Evolutionary conservation across 92 coral and sea anemone genomes (phyloP), one percentile per base, ranked within the genome.

Genomic region (Zoanthus sansibaricus): DNA sequence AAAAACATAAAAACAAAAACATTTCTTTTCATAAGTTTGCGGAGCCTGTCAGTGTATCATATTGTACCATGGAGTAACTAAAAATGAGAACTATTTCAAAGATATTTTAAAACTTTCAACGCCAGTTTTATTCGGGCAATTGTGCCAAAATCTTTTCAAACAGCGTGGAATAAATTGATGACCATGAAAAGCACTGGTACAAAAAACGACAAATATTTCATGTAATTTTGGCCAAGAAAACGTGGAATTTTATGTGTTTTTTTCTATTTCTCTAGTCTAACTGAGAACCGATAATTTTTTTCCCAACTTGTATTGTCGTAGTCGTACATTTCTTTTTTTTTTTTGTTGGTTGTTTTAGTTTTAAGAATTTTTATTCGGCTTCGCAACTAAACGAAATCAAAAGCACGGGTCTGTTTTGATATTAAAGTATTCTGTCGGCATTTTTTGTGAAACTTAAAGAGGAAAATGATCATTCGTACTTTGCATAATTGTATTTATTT

Each of bases 361-460:
- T 0, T 10, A 14, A 31, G 31, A 15, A 30, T 31, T 67, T 67
- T 4, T 7, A 11, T 30, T 16, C 21, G 25, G 61, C 75, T 16
- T 21, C 75, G 61, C 58, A 37, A 80, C 62, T 11, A 17, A 25
- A 18, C 9, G 18, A 25, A 16, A 71, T 44, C 64, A 66, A 80
- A 80, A 25, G 74, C 70, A 80, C 15, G 85, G 85, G 56, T 21
- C 75, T 45, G 75, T 80, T 79, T 64, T 30, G 74, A 67, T 80
- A 80, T 80, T 76, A 76, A 80, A 46, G 56, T 80, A 62, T 80
- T 66, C 85, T 52, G 73, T 56, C 82, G 82, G 82, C 82, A 76
- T 54, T 76, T 75, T 54, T 76, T 76, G 82, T 76, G 82, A 76
- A 76, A 76, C 67, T 80, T 37, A 80, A 66, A 80, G 58, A 67